A percentile compares a stretch with the other conserved stretches of the same genome.
Evolutionary conservation across 2,888 invertebrate species (phyloP).

Genomic region (Dryobota labecula): DNA sequence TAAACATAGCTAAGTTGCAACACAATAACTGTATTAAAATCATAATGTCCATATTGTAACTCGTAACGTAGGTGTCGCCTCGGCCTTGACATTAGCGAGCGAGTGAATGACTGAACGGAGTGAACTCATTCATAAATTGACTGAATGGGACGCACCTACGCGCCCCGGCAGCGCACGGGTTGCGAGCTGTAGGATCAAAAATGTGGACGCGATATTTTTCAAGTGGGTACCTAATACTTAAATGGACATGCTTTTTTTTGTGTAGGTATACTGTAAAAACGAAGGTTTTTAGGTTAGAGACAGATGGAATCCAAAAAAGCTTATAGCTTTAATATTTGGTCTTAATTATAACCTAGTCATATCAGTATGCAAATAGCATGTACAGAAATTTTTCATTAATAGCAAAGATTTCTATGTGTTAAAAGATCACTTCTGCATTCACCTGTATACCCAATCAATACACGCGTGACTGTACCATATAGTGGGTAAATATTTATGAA

Average conservation of each 20-base stretch:
- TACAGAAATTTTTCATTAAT: too few relatives aligned
- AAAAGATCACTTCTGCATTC: not conserved
- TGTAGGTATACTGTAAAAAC: not conserved
- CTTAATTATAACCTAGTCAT: not conserved
- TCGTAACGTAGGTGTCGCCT: conserved; percentile 55
- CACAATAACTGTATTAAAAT: conserved; percentile 16
- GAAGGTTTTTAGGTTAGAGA: not conserved
- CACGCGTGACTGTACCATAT: conserved; percentile 4
- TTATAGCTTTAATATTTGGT: not conserved
- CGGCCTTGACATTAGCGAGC: conserved; percentile 66
- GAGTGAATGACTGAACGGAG: conserved; percentile 60
- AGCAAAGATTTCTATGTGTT: not conserved
- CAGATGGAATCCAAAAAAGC: not conserved
- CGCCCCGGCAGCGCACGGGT: conserved; percentile 31
- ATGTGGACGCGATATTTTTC: conserved; percentile 27
- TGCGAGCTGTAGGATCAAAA: conserved; percentile 40
- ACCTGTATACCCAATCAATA: not conserved
- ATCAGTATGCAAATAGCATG: not conserved
- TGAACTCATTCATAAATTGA: conserved; percentile 71
- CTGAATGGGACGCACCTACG: conserved; percentile 70
- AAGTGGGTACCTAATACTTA: not conserved
- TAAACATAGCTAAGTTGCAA: not conserved
- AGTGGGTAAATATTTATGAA: conserved; percentile 16
- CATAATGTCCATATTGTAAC: conserved; percentile 19
- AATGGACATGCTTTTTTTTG: not conserved